Base-by-base conservation (phyloP, 2,888 invertebrate genomes). In the Pseudococcus viburni region DNA sequence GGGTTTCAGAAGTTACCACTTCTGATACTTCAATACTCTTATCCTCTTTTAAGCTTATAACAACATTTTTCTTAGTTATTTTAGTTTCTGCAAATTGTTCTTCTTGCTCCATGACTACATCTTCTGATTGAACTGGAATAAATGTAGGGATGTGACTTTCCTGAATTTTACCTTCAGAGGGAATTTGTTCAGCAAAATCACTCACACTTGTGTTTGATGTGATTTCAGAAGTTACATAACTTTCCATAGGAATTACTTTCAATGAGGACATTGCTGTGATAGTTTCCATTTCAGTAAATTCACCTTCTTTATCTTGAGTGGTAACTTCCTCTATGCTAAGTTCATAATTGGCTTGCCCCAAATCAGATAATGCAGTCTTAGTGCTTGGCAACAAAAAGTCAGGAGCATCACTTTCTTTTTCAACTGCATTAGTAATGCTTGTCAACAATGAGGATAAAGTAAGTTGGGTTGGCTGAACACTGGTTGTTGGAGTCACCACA, bases 401-500 rank as follows among this genome's bases (percentile, higher is more conserved):
- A 8, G 86, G 39, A 3, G 88, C 48, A 15, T 15, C 8, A 42
- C 77, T 73, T 88, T 89, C 89, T 17, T 86, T 89, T 55, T 89
- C 89, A 19, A 68, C 55, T 3, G 84, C 7, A n/a, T 88, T 85
- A 22, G 73, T 87, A 48, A 89, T 84, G 42, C 22, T 88, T 0
- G 88, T 89, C 33, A 85, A 46, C 26, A 89, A 15, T 33, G 88
- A 9, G 15, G 55, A 68, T 39, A 94, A 92, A 17, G 93, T 92
- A 42, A 93, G 91, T 89, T 93, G 91, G 88, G 93, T 91, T 85
- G 91, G 91, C 86, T 93, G 93, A 19, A 93, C 94, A 77, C 91
- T 92, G 85, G 91, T 91, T 48, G 91, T 86, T 15, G 86, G 68
- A 9, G 89, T 33, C 42, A 51, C 88, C 12, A 89, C 88, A 68